These are phyloP conservation scores for pig (Sus scrofa) DNA, from an alignment of 2,113 vertebrate genomes.

Conservation along the genomic window DNA sequence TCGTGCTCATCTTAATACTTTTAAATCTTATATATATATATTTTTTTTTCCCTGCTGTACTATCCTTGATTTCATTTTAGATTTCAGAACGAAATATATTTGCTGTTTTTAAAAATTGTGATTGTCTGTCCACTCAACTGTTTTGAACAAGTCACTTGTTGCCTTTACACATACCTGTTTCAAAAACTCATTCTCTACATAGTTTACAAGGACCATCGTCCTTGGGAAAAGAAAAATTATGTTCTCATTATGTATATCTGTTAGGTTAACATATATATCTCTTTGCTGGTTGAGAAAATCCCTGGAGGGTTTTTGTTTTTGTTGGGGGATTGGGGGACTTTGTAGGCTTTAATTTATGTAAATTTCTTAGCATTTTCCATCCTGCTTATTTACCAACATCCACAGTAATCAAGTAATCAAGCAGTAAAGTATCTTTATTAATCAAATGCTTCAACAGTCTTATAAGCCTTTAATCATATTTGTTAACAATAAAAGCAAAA, in stretches of 20 bases:
- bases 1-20: neutral
- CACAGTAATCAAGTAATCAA: neutral
- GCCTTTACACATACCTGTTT: neutral
- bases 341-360: neutral
- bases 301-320: neutral
- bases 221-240: neutral
- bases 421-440: neutral
- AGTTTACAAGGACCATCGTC: neutral
- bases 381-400: neutral
- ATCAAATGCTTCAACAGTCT: neutral
- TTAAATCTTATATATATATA: neutral
- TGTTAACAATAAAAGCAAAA: slow-evolving; percentile 25
- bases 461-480: slow-evolving; percentile 21
- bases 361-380: neutral
- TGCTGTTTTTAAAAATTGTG: neutral
- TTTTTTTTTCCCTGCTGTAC: neutral
- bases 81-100: neutral
- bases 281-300: neutral
- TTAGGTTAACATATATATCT: neutral
- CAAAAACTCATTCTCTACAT: neutral
- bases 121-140: neutral
- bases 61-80: neutral
- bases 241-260: neutral
- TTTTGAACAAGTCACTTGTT: slow-evolving; percentile 7
- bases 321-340: rapidly evolving